Evolutionary conservation across 1,140 invertebrate species (phyloP), one percentile per base, ranked within the genome.

Genomic region (Drosophila punjabiensis): DNA sequence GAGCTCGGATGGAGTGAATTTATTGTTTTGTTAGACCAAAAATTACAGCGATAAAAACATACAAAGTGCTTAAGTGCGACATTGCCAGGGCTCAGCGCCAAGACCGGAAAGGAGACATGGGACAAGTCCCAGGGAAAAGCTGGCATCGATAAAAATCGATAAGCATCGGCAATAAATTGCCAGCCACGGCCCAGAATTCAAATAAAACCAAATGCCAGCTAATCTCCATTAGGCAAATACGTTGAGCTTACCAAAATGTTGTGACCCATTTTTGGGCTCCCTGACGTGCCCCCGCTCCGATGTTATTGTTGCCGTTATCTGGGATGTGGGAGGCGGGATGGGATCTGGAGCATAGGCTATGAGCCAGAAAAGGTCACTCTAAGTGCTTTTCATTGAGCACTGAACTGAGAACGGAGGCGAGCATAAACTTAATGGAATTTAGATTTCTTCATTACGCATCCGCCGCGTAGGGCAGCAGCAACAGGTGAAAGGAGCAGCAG

Each of bases 181-280:
- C 70, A 73, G 61, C 76, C 70, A 61, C 52, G 74, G 53, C 50
- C 35, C 70, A 53, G 66, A 79, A 79, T 79, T 79, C 77, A 79
- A 80, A 80, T 79, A 80, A 80, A 80, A 62, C 77, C 78, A 80
- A 80, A 80, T 81, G 78, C 77, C 76, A 64, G 77, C 78, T 81
- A 75, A 81, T 81, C 78, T 81, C 77, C 77, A 81, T 81, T 81
- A 81, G 69, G 78, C 78, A 81, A 81, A 81, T 81, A 64, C 77
- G 69, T 75, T 80, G 45, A 81, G 78, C 78, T 67, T 39, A 80
- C 75, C 65, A 60, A 70, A 76, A 78, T 78, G 64, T 69, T 78
- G 76, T 69, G 76, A 78, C 65, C 76, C 76, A 78, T 79, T 78
- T 58, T 62, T 20, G 32, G 52, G 28, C 20, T 28, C 32, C 16